Evolutionary conservation across 2,113 vertebrate species (phyloP), one percentile per base, ranked within the genome.

Genomic region (Phrynosoma platyrhinos): DNA sequence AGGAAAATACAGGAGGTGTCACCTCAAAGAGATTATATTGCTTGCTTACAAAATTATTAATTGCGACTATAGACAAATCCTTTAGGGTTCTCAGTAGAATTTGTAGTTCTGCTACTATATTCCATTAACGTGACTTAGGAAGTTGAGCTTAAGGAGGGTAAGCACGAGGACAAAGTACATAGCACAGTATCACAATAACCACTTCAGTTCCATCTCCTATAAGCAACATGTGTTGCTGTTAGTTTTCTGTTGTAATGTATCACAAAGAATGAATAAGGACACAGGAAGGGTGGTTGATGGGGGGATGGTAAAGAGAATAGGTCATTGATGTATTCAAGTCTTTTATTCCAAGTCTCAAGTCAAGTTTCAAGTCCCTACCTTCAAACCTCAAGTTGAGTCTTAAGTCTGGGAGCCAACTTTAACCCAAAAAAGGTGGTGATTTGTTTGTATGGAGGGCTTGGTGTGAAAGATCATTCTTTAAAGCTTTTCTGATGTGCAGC

Each of bases 41-140:
- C 94, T 94, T 94, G 92, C 93, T 94, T 96, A 92, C 94, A 94
- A 94, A 96, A 95, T 88, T 87, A 91, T 94, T 94, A 94, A 92
- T 94, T 94, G 92, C 94, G 92, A 96, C 94, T 91, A 92, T 52
- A 95, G 94, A 96, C 92, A 96, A 93, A 89, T 87, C n/a, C 85
- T 72, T 55, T 32, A 40, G n/a, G 25, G 20, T 80, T 32, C 32
- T 62, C 68, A 71, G 30, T 72, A 18, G 68, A 87, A 30, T 18
- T 53, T 80, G 42, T 23, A 80, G n/a, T n/a, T 68, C n/a, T 69
- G 21, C 47, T 74, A 23, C 30, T 9, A 72, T 30, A 74, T 30
- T 55, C 21, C 32, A 76, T 40, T 5, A n/a, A 21, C 23, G 62
- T 74, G 72, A 40, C 30, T 16, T 75, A 82, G 58, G 69, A 82